These are phyloP conservation scores for Troglohyphantes excavatus DNA, from an alignment of 2,888 invertebrate genomes.

Conservation along the genomic window DNA sequence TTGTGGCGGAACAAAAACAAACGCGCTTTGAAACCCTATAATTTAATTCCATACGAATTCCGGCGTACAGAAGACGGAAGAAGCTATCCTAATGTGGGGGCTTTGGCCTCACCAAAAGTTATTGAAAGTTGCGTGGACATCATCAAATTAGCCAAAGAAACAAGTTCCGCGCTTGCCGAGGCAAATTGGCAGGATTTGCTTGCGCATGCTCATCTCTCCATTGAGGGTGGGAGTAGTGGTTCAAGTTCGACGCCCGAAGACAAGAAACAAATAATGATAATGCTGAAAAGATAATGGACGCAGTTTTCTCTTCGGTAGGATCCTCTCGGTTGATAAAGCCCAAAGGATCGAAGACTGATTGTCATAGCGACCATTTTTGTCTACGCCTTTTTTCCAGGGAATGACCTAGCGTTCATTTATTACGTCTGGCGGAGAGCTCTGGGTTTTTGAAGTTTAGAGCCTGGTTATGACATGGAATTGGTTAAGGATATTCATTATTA, in stretches of 20 bases:
- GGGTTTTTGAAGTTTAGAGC: not conserved
- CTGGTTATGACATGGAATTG: conserved; percentile 14
- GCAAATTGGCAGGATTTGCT: not conserved
- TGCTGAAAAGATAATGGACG: conserved; percentile 52
- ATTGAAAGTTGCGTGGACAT: conserved; percentile 25
- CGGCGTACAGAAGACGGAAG: conserved; percentile 24
- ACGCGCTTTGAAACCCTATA: too few relatives aligned
- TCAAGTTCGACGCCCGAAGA: conserved; percentile 70
- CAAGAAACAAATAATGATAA: conserved; percentile 66
- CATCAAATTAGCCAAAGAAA: conserved; percentile 30
- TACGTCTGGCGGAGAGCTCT: not conserved
- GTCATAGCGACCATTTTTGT: conserved; percentile 26
- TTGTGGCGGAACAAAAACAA: too few relatives aligned
- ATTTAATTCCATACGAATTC: not conserved
- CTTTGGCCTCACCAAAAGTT: conserved; percentile 39
- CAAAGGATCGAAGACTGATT: conserved; percentile 40
- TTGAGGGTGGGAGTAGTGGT: conserved; percentile 24
- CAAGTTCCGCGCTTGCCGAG: conserved; percentile 15
- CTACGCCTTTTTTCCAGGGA: not conserved
- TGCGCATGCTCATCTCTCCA: conserved; percentile 26
- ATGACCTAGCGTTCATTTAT: conserved; percentile 5
- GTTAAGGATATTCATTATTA: conserved; percentile 5
- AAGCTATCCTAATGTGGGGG: conserved; percentile 21
- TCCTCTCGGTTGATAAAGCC: conserved; percentile 14
- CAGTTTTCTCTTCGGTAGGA: conserved; percentile 43